These are phyloP conservation scores for Acrocephalus scirpaceus DNA, from an alignment of 2,797 vertebrate species.

Conservation along the genomic window DNA sequence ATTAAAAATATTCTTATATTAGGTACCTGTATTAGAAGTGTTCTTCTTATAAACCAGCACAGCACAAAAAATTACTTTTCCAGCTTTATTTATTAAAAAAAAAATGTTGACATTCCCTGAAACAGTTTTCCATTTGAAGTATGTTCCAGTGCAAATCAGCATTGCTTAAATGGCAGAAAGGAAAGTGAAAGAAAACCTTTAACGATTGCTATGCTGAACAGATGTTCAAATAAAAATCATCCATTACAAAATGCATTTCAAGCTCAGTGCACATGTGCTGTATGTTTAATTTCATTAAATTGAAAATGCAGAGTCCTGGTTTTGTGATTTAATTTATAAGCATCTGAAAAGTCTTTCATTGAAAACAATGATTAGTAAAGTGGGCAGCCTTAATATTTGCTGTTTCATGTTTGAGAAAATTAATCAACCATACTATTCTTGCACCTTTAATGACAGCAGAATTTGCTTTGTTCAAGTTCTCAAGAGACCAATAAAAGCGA, in stretches of 20 bases:
- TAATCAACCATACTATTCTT: neutral
- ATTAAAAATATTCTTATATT: neutral
- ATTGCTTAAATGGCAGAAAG: neutral
- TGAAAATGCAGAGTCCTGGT: neutral
- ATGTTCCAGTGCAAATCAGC: neutral
- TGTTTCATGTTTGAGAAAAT: neutral
- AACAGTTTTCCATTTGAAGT: neutral
- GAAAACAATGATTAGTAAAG: neutral
- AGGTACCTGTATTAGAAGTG: neutral
- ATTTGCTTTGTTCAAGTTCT: neutral
- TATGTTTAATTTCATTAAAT: neutral
- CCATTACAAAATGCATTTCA: neutral
- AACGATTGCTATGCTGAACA: neutral
- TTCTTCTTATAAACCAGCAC: neutral
- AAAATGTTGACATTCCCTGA: neutral
- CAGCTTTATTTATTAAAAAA: neutral
- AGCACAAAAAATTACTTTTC: neutral
- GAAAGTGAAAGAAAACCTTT: neutral
- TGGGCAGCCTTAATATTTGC: neutral
- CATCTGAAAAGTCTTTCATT: neutral
- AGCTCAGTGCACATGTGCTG: neutral
- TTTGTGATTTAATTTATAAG: conserved; percentile 6
- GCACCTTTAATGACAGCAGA: neutral
- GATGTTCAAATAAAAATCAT: neutral
- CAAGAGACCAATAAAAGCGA: neutral